Evolutionary conservation across 2,888 invertebrate genomes (phyloP).

Genomic region (Lasius platythorax): DNA sequence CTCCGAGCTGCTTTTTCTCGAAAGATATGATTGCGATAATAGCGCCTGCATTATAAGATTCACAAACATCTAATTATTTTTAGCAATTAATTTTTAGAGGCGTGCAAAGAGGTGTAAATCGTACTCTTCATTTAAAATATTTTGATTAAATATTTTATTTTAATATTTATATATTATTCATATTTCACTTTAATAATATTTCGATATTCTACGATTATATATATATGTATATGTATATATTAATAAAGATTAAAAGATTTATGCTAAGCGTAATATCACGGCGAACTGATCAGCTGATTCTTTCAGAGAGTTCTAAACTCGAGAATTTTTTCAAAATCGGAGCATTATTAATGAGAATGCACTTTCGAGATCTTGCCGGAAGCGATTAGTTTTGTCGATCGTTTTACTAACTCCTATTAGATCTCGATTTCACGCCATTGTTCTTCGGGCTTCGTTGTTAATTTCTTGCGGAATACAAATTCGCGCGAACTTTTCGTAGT

Average conservation of each 20-base stretch:
- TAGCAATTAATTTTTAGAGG: neutral
- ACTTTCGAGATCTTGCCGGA: slow-evolving; percentile 52
- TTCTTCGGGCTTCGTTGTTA: slow-evolving; percentile 43
- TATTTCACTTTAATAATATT: neutral
- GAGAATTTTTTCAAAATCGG: slow-evolving; percentile 53
- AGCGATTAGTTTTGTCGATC: slow-evolving; percentile 59
- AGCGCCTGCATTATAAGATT: neutral
- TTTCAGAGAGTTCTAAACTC: neutral
- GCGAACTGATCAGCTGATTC: neutral
- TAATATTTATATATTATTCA: neutral
- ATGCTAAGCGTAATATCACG: neutral
- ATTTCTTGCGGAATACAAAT: slow-evolving; percentile 61
- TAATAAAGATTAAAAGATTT: neutral
- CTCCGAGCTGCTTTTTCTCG: neutral
- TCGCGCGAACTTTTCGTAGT: slow-evolving; percentile 7
- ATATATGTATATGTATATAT: no score
- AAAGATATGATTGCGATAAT: neutral
- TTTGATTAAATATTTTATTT: neutral
- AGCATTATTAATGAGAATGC: slow-evolving; percentile 57
- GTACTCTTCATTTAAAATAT: neutral
- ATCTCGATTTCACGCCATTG: slow-evolving; percentile 38
- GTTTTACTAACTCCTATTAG: slow-evolving; percentile 30
- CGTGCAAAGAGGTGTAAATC: neutral
- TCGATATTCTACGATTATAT: neutral
- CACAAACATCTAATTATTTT: neutral